Base-by-base conservation (phyloP, 2,888 invertebrate genomes). In the Idaea biselata region DNA sequence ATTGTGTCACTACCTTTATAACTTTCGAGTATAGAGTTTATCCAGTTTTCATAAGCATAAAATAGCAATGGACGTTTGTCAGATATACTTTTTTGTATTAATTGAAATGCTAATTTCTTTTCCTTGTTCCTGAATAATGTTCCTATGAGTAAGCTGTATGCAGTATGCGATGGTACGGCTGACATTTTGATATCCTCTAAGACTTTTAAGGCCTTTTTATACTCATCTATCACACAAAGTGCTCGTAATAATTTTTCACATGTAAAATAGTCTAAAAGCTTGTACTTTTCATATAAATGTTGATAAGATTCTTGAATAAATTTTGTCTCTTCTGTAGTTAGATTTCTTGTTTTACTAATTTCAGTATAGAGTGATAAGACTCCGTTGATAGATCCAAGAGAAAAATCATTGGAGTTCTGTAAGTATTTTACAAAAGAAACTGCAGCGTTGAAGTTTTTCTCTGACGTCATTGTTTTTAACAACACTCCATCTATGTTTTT, bases 401-500 rank as follows among this genome's bases (percentile, higher is more conserved):
- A 94, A 2, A 94, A 83, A 59, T 93, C 82, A 53, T 92, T 86
- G 61, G 86, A 85, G 0, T 74, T 76, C 68, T 87, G 84, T 53
- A 96, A 81, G 87, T 93, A 93, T 6, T 92, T 78, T 0, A 95
- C 82, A 84, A 94, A 96, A 33, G 92, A 93, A 64, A 93, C 84
- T 0, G 94, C 95, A 44, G 91, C 76, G 58, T 91, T 76, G 59
- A 93, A 83, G 56, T 94, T 87, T 33, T 87, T 86, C 0, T 76
- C 70, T 5, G 73, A 75, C 7, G 87, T 75, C 81, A 95, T 94
- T 18, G 90, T 74, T 63, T 93, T 93, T 55, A 96, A 76, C 55
- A 96, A 88, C 0, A 93, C 78, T 53, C 94, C 93, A 84, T 96
- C 95, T 44, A 95, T 84, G 78, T 94, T 95, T 55, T 88, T 86